Base-by-base conservation (phyloP, 1,140 invertebrate species). In the Lasioglossum baleicum region DNA sequence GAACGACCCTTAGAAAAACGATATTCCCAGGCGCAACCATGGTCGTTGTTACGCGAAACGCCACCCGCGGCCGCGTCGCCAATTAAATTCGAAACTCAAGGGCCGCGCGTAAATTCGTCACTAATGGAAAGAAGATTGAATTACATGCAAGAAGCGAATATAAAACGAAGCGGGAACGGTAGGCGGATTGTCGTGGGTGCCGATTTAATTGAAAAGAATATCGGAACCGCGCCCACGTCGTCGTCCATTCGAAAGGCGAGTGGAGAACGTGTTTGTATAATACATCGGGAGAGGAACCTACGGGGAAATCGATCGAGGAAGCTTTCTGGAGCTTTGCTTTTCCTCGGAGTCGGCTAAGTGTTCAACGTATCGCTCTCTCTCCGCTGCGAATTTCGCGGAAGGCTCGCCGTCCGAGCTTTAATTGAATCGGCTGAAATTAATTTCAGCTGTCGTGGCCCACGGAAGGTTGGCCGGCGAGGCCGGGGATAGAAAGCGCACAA, bases 381-480 rank as follows among this genome's bases (percentile, higher is more conserved):
- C 56, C 17, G 56, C 61, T 48, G 20, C 64, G 85, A 85, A 84
- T 87, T 77, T 84, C 83, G 86, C 78, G 87, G 86, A 88, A 90
- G 88, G 85, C 86, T 85, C 82, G 83, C 81, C 72, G 88, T 88
- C 88, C 85, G 66, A 83, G 79, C 77, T 83, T 91, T 92, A 92
- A 92, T 92, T 91, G 90, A 91, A 90, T 92, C 89, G 87, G 87
- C 85, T 85, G 86, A 90, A 91, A 92, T 91, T 92, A 92, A 92
- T 91, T 91, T 91, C 89, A 91, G 90, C 88, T 88, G 86, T 82
- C 82, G 81, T 83, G 83, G 80, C 71, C 35, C 35, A 35, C 35
- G 35, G 35, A 35, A 35, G 76, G 74, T 80, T 84, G 88, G 83
- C 71, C 69, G 76, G 70, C 66, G 68, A 35, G 48, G 10, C 22